Evolutionary conservation across 2,888 invertebrate genomes (phyloP), one percentile per base, ranked within the genome.

Genomic region (Oxyscelio sp.): DNA sequence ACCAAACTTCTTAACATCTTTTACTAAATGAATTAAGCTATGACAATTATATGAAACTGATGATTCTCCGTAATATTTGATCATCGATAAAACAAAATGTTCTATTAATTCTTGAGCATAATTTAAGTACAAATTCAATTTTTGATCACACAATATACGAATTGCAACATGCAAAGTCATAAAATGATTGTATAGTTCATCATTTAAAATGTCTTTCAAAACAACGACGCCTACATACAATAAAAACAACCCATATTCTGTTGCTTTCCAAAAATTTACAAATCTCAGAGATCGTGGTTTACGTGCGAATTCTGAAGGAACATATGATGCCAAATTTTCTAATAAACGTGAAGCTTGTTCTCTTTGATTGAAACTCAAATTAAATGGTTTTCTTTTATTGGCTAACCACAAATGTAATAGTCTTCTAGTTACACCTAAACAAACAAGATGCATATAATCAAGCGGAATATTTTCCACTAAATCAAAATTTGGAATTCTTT

Each of bases 401-500:
- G 40, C 22, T 15, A 71, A 22, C 71, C 59, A 71, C 38, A 59
- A 59, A 19, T 24, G 48, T 9, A 59, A 17, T 8, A 71, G n/a
- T 59, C 40, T 45, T 19, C 59, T 27, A 17, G 43, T 50, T 21
- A 59, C 50, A 15, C 71, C 59, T 38, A 71, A 19, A 15, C 22
- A 59, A 13, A 71, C 34, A 2, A 50, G 9, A 17, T 71, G 70
- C 58, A 71, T 58, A 27, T 31, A 48, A 71, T 89, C 88, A 8
- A 87, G 38, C 11, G 87, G 83, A 31, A 89, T 65, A 56, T 74
- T 63, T 56, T 61, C 48, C n/a, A 89, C 65, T 74, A 89, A 85
- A 80, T 87, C 54, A 43, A 89, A 81, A 22, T 65, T 61, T 13
- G 85, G 87, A 52, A 89, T 71, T 19, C 68, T 71, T 78, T 74